phyloP scores from a whole-genome alignment of 2,797 vertebrate genomes.

The Podarcis siculus region DNA sequence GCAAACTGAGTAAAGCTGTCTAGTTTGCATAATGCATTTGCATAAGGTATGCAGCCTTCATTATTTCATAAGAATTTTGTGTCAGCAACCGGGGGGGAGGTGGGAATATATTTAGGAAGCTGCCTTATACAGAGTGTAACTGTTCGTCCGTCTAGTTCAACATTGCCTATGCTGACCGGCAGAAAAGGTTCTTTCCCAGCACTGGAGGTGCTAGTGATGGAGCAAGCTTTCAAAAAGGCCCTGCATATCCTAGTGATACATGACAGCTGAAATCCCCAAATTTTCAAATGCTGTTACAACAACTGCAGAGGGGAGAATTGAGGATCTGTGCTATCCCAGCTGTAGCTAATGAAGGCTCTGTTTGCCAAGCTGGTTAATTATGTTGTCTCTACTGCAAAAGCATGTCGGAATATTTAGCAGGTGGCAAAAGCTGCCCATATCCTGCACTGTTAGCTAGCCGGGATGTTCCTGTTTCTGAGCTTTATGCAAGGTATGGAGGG shows the following conservation, averaged over 20 bases:
- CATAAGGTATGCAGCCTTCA: background rate
- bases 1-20: background rate
- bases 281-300: background rate
- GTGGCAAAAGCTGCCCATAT: conserved; percentile 1
- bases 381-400: background rate
- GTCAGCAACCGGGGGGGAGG: background rate
- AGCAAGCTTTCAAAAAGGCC: background rate
- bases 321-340: background rate
- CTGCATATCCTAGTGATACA: background rate
- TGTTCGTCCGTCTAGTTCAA: no score
- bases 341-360: background rate
- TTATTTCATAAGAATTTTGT: background rate
- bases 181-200: background rate
- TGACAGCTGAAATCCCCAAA: background rate
- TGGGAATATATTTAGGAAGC: background rate
- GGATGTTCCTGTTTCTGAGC: background rate
- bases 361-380: conserved; percentile 2
- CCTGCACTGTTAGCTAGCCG: background rate
- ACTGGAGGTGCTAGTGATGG: background rate
- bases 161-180: background rate
- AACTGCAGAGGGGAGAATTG: background rate
- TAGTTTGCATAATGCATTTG: background rate
- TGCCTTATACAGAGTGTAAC: background rate
- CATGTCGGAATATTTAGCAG: background rate
- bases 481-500: background rate